phyloP scores from a whole-genome alignment of 2,113 vertebrate genomes.

The Asarcornis scutulata region DNA sequence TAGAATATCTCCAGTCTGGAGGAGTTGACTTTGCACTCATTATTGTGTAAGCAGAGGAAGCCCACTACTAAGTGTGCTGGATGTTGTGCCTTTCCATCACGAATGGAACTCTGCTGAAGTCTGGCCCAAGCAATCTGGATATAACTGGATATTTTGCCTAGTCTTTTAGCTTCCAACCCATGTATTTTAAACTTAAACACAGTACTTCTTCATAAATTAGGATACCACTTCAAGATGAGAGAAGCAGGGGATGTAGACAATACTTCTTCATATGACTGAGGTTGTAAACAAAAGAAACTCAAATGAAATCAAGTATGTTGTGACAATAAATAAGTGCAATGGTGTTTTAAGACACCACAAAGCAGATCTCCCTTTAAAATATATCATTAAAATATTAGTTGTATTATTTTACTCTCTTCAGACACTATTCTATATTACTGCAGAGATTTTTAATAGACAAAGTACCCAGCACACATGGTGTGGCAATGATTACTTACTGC shows the following conservation, averaged over 20 bases:
- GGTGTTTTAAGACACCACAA: neutral
- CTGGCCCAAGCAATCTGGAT: neutral
- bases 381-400: neutral
- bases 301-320: neutral
- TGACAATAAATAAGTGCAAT: neutral
- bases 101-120: neutral
- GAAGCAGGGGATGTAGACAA: neutral
- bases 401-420: neutral
- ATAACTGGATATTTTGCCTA: neutral
- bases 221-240: neutral
- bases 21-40: neutral
- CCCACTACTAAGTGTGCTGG: fast-evolving
- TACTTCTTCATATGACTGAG: neutral
- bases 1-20: neutral
- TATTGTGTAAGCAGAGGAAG: neutral
- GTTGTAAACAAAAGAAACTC: neutral
- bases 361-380: neutral
- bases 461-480: neutral
- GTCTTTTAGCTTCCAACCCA: neutral
- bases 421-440: neutral
- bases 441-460: neutral
- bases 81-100: neutral
- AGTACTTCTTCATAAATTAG: neutral
- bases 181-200: neutral
- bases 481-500: neutral